Evolutionary conservation across 2,797 vertebrate genomes (phyloP).

Genomic region (Tragelaphus eurycerus): DNA sequence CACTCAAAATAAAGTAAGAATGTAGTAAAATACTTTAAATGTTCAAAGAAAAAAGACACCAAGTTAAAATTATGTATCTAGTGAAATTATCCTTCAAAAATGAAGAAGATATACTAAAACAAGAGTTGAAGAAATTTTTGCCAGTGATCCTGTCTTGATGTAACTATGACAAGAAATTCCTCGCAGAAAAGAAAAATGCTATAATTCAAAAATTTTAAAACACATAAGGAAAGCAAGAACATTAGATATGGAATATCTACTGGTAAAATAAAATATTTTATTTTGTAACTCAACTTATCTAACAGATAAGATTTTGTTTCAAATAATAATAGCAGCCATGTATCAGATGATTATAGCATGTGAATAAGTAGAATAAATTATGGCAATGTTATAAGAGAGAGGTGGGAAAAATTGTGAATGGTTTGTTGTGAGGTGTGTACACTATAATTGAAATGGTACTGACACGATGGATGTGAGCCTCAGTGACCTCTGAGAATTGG

Average conservation of each 20-base stretch:
- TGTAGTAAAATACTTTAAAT: not conserved
- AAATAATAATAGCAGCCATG: not conserved
- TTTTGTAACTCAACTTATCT: not conserved
- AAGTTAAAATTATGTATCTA: not conserved
- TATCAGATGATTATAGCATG: not conserved
- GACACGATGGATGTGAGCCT: too few species aligned
- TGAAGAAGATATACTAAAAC: not conserved
- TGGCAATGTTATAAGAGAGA: not conserved
- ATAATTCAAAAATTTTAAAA: not conserved
- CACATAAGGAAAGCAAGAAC: not conserved
- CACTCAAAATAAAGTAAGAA: not conserved
- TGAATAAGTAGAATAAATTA: not conserved
- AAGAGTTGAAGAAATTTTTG: not conserved
- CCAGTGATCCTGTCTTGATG: not conserved
- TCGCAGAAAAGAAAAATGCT: not conserved
- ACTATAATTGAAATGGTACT: not conserved
- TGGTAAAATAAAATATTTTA: not conserved
- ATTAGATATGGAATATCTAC: not conserved
- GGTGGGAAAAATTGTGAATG: not conserved
- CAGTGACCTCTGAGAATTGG: too few species aligned
- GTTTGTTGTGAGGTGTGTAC: not conserved
- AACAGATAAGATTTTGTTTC: not conserved
- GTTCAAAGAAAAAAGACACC: not conserved
- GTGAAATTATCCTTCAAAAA: not conserved
- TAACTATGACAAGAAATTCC: not conserved